phyloP scores from a whole-genome alignment of 2,113 vertebrate genomes.

The Andinoacara biseriatus region DNA sequence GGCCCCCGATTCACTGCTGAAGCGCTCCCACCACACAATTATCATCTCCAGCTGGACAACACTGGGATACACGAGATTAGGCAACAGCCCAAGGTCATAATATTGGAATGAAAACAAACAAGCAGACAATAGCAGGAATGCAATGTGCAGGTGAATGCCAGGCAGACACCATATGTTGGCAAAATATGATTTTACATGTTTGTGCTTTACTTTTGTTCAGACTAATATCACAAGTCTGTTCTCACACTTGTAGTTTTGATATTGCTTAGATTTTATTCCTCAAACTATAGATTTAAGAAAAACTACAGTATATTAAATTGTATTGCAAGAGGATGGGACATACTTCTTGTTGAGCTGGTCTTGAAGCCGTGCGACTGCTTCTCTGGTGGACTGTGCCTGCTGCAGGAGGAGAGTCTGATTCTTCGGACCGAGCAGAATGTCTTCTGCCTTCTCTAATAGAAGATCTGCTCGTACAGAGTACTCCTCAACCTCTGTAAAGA shows the following conservation, averaged over 20 bases:
- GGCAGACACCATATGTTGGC: neutral
- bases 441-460: conserved; percentile 86
- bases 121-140: neutral
- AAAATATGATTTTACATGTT: neutral
- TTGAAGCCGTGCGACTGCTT: conserved; percentile 85
- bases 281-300: neutral
- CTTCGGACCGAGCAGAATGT: conserved; percentile 86
- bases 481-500: conserved; percentile 82
- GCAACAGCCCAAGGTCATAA: neutral
- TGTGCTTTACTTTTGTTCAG: neutral
- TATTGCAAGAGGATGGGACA: conserved; percentile 12
- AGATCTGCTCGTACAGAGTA: conserved; percentile 83
- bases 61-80: conserved; percentile 73
- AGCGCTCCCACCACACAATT: conserved; percentile 89
- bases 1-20: conserved; percentile 86
- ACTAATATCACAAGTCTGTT: neutral
- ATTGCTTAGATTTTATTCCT: neutral
- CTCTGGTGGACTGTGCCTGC: conserved; percentile 85
- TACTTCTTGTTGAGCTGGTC: conserved; percentile 90
- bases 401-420: conserved; percentile 84
- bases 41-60: conserved; percentile 90
- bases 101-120: conserved; percentile 2
- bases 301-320: neutral
- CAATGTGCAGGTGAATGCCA: neutral
- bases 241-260: neutral